A percentile compares a stretch with the other conserved stretches of the same genome.
Evolutionary conservation across 2,113 vertebrate species (phyloP).

Genomic region (Paramisgurnus dabryanus): DNA sequence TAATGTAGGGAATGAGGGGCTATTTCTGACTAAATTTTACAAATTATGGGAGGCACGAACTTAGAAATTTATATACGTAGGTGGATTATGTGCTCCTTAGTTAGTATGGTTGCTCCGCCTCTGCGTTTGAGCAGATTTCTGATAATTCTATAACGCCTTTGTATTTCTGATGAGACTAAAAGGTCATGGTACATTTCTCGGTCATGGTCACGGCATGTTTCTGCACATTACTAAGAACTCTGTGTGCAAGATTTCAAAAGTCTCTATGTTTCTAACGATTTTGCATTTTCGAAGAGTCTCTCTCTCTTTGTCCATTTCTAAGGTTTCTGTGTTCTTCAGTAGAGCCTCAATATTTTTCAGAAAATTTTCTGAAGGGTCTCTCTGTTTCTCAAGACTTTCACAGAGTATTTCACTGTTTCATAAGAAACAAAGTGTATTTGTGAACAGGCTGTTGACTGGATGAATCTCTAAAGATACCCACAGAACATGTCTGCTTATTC

Average conservation of each 20-base stretch:
- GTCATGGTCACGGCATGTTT: neutral
- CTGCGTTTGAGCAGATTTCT: slow-evolving; percentile 1
- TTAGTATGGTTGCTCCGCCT: neutral
- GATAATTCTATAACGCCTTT: slow-evolving; percentile 28
- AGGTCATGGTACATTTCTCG: slow-evolving; percentile 1
- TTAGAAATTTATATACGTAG: too few species aligned
- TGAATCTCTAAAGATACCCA: neutral
- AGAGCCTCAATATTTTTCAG: slow-evolving; percentile 4
- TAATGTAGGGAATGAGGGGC: too few species aligned
- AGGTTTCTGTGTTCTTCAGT: slow-evolving; percentile 12
- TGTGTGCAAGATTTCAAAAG: slow-evolving; percentile 9
- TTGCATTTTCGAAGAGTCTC: neutral
- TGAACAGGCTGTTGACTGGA: neutral
- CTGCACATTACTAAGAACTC: neutral
- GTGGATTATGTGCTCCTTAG: too few species aligned
- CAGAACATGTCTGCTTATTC: neutral
- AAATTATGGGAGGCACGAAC: too few species aligned
- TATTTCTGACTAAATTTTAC: too few species aligned
- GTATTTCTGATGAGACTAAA: slow-evolving; percentile 21
- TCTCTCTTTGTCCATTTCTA: slow-evolving; percentile 8
- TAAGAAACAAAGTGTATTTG: neutral
- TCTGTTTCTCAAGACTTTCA: neutral
- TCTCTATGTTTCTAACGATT: slow-evolving; percentile 8
- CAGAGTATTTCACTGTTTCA: neutral
- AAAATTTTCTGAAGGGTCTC: neutral